Evolutionary conservation across 2,888 invertebrate genomes (phyloP).

Genomic region (Ichneumon xanthorius): DNA sequence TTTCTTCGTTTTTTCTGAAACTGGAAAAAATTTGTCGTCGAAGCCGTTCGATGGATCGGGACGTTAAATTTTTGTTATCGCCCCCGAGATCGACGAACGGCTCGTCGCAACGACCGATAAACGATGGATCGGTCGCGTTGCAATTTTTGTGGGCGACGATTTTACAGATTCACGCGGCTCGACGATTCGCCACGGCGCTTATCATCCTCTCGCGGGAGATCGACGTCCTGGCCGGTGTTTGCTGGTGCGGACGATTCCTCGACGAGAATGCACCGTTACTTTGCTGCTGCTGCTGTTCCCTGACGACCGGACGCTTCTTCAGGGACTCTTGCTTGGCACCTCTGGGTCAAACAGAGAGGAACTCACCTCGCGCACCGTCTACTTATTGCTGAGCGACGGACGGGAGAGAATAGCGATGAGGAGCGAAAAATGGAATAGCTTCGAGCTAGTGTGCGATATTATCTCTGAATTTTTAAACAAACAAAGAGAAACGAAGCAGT

Average conservation of each 20-base stretch:
- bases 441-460: constrained; percentile 1
- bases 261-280: constrained; percentile 68
- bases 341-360: constrained; percentile 77
- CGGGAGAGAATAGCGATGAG: constrained; percentile 70
- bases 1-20: constrained; percentile 39
- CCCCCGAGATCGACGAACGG: constrained; percentile 4
- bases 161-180: constrained; percentile 44
- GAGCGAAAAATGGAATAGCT: constrained; percentile 50
- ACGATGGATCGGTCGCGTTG: neutral
- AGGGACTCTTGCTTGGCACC: constrained; percentile 83
- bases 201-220: constrained; percentile 53
- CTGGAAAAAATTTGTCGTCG: constrained; percentile 50
- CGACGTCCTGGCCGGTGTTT: constrained; percentile 41
- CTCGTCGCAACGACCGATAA: neutral
- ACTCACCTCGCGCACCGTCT: constrained; percentile 76
- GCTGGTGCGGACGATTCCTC: constrained; percentile 60
- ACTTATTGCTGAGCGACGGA: constrained; percentile 79
- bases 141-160: neutral
- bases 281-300: constrained; percentile 68
- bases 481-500: neutral
- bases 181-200: constrained; percentile 45
- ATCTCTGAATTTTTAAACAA: neutral
- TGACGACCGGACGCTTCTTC: constrained; percentile 77
- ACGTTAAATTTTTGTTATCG: constrained; percentile 36
- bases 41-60: constrained; percentile 38